Evolutionary conservation across 2,888 invertebrate genomes (phyloP), one percentile per base, ranked within the genome.

Genomic region (Cistogaster globosa): DNA sequence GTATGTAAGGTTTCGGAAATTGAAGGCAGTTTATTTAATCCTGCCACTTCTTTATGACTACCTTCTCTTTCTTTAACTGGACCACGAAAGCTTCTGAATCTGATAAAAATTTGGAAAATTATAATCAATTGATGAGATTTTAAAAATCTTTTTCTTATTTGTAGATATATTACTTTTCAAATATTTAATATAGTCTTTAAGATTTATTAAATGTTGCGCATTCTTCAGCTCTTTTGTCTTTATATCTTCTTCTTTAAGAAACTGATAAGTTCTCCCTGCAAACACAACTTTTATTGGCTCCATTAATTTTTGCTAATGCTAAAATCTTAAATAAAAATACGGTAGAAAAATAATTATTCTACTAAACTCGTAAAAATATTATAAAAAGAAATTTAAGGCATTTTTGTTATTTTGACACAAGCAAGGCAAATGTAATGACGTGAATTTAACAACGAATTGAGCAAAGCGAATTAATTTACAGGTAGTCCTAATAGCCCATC

Each of bases 1-100:
- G 90, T 11, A 83, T 26, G 67, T 88, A 86, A 0, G 91, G 88
- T 26, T 89, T 88, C 0, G 92, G 92, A 14, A 91, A 55, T 0
- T 89, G 89, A 77, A 90, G 89, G 48, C 92, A 92, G 7, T 85
- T 81, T 14, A 91, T 22, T 78, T 88, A 89, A 12, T 87, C 87
- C 4, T 87, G 74, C 92, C 92, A 92, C 78, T 79, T 84, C 11
- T 82, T 77, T 0, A 38, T 12, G 0, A 45, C 18, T 14, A 79
- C 55, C 51, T 79, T 38, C 0, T 38, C 4, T 12, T 63, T 32
- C n/a, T 86, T 55, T 20, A 80, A 16, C 65, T 82, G 53, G 0
- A 53, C 36, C 2, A 72, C 68, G 22, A 11, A 12, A 4, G 26
- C 42, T 14, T 16, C 4, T 9, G 62, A 26, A 14, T 42, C 69